Conservation (phyloP, 1,140 invertebrate species). For the Piezodorus guildinii region DNA sequence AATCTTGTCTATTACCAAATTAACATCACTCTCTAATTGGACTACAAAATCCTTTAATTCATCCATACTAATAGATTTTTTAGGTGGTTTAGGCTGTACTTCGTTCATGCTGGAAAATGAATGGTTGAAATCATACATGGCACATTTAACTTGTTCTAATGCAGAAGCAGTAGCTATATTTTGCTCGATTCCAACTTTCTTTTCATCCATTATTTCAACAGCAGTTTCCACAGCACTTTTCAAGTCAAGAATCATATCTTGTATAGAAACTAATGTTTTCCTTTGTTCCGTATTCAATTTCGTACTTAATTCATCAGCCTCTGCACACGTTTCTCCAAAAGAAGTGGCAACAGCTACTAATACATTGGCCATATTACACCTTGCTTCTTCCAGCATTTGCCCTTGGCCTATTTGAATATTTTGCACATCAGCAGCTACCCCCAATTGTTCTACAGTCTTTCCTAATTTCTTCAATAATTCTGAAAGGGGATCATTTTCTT, state of each 20-base stretch:
- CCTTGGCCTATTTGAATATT: conserved; percentile 10
- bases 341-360: neutral
- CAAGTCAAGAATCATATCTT: conserved; percentile 18
- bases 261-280: conserved; percentile 16
- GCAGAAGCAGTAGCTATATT: conserved; percentile 2
- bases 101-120: conserved; percentile 6
- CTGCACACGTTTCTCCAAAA: conserved; percentile 5
- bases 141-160: conserved; percentile 13
- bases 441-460: conserved; percentile 3
- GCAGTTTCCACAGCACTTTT: conserved; percentile 18
- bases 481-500: neutral
- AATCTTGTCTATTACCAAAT: conserved; percentile 8
- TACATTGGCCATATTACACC: conserved; percentile 2
- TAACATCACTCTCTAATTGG: conserved; percentile 14
- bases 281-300: conserved; percentile 7
- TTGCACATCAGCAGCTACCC: conserved; percentile 9
- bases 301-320: conserved; percentile 16
- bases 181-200: conserved; percentile 10
- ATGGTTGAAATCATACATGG: conserved; percentile 14
- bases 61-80: conserved; percentile 11
- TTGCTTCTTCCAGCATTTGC: conserved; percentile 16
- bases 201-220: conserved; percentile 12
- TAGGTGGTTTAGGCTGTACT: conserved; percentile 1
- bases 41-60: conserved; percentile 17
- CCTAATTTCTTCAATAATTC: neutral